Evolutionary conservation across 2,888 invertebrate species (phyloP), one percentile per base, ranked within the genome.

Genomic region (Meiosimyza platycephala): DNA sequence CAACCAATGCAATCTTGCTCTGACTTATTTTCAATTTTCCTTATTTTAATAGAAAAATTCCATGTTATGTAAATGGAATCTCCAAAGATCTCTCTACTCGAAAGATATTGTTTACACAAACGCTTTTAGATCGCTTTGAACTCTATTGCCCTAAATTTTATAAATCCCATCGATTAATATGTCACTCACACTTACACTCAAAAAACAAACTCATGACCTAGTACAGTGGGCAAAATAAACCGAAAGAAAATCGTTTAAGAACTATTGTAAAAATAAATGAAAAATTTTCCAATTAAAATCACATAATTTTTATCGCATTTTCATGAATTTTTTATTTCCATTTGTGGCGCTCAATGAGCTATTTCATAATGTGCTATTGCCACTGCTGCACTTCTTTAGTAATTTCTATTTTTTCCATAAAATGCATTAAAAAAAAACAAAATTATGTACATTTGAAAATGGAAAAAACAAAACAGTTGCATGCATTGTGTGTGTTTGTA

Each of bases 401-500:
- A 57, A 22, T 28, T 67, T 52, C 28, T 57, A 55, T 13, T 52
- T 54, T 70, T 54, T 15, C 47, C 12, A 18, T 28, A 33, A 69
- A 63, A 47, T 66, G 69, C 69, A 71, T 65, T 72, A 59, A 57
- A 40, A 18, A 12, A n/a, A 15, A 60, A 65, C 12, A 22, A 73
- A 33, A 33, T 50, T 52, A 33, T 22, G 13, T 59, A 69, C 64
- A 57, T 28, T 2, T 52, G 16, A 9, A 54, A 55, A 66, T 67
- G 63, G 50, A 67, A 67, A 16, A 48, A 18, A 15, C 51, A 67
- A 67, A 68, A 72, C 72, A 74, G 64, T 72, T 69, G 74, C 48
- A 65, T 40, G 71, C 74, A 69, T 74, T 74, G 69, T 72, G 69
- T 72, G 22, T 69, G 28, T 59, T 22, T 15, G 60, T 7, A 40